Evolutionary conservation across 2,113 vertebrate species (phyloP).

Genomic region (Nyctereutes procyonoides): DNA sequence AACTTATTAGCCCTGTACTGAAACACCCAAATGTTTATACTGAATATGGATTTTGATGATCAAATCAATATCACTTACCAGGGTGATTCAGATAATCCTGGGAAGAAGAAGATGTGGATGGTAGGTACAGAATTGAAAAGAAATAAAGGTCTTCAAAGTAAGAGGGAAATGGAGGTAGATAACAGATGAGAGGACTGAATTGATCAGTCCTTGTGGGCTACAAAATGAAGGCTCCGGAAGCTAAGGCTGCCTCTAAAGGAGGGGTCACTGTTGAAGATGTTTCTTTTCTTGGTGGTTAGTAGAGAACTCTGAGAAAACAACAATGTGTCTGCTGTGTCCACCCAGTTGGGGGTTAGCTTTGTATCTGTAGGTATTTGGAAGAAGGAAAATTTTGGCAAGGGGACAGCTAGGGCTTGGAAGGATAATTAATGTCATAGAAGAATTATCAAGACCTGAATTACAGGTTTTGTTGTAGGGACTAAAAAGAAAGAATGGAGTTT

Average conservation of each 20-base stretch:
- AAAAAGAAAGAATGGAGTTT: not conserved
- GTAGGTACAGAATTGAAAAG: not conserved
- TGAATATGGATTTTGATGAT: not conserved
- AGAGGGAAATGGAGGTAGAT: not conserved
- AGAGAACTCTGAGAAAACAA: not conserved
- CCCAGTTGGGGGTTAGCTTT: not conserved
- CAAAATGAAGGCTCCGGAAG: not conserved
- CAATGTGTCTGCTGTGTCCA: not conserved
- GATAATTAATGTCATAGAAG: not conserved
- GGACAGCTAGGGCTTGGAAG: not conserved
- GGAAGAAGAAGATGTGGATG: not conserved
- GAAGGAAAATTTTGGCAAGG: not conserved
- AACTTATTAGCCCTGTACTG: not conserved
- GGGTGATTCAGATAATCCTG: not conserved
- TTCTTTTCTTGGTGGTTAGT: not conserved
- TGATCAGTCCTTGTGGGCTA: not conserved
- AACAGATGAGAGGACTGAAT: not conserved
- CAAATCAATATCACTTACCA: not conserved
- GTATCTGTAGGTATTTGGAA: not conserved
- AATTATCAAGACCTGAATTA: not conserved
- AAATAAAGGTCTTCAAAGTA: not conserved
- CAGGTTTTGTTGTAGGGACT: not conserved
- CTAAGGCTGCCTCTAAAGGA: not conserved
- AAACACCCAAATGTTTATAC: not conserved
- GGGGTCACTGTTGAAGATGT: rapidly evolving